Conservation (phyloP, 2,113 vertebrate species). For the Scalopus aquaticus region DNA sequence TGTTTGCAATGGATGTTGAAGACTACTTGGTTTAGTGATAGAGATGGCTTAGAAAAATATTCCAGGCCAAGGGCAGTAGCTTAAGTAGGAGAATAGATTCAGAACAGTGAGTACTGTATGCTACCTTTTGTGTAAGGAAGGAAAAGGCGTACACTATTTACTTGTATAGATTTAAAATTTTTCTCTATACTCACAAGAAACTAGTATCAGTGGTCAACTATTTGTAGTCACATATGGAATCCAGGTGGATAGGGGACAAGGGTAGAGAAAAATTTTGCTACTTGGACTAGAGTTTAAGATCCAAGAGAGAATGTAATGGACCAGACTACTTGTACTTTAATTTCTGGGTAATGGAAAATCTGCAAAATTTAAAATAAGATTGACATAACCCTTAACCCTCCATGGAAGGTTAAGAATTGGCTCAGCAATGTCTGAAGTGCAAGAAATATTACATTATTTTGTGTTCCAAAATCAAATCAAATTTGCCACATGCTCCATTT, state of each 20-base stretch:
- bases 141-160: background rate
- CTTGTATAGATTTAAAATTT: background rate
- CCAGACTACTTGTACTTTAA: background rate
- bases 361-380: background rate
- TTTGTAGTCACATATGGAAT: background rate
- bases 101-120: background rate
- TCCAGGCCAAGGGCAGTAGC: background rate
- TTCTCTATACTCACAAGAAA: background rate
- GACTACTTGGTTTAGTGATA: background rate
- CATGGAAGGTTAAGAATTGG: background rate
- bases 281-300: background rate
- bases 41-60: background rate
- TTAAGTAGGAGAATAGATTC: background rate
- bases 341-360: background rate
- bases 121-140: background rate
- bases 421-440: background rate
- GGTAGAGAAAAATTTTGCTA: background rate
- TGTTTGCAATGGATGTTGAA: constrained; percentile 5
- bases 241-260: background rate
- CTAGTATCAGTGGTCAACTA: background rate
- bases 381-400: background rate
- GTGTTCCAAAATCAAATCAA: background rate
- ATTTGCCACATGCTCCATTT: background rate
- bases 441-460: background rate
- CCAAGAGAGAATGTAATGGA: background rate